These are phyloP conservation scores for Hypomesus transpacificus DNA, from an alignment of 2,113 vertebrate species.

Conservation along the genomic window DNA sequence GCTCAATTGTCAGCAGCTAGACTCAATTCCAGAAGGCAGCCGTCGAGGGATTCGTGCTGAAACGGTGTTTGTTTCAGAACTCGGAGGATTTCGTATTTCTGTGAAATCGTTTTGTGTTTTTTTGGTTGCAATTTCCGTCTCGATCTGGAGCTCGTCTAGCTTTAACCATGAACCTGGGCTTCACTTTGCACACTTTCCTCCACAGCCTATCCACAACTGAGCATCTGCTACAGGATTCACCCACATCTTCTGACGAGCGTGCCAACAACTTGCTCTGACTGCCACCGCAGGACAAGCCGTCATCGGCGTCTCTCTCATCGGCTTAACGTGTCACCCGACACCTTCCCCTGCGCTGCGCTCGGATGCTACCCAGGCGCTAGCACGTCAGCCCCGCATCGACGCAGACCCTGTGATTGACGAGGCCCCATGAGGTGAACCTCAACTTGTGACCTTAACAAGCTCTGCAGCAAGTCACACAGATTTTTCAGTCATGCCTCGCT, in stretches of 20 bases:
- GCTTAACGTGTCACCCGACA: slow-evolving; percentile 45
- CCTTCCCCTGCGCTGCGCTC: slow-evolving; percentile 35
- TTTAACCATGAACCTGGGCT: neutral
- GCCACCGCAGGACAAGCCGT: slow-evolving; percentile 42
- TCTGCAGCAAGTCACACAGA: neutral
- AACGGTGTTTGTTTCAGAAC: too few species aligned
- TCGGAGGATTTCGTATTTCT: neutral
- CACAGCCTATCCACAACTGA: too few species aligned
- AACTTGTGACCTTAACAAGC: neutral
- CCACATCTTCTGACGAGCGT: too few species aligned
- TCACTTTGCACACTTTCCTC: too few species aligned
- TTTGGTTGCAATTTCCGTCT: neutral
- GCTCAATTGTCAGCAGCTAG: too few species aligned
- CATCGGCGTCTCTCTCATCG: slow-evolving; percentile 46
- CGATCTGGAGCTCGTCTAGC: neutral
- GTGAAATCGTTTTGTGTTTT: neutral
- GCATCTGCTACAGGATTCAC: too few species aligned
- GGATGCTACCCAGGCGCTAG: slow-evolving; percentile 50
- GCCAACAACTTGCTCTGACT: slow-evolving; percentile 12
- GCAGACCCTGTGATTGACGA: slow-evolving; percentile 20
- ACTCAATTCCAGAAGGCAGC: too few species aligned
- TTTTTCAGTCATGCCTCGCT: slow-evolving; percentile 3
- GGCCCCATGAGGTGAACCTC: slow-evolving; percentile 4
- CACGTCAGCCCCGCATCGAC: slow-evolving; percentile 52
- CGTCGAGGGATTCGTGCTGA: too few species aligned